Evolutionary conservation across 1,140 invertebrate genomes (phyloP), one percentile per base, ranked within the genome.

Genomic region (Drosophila trapezifrons): DNA sequence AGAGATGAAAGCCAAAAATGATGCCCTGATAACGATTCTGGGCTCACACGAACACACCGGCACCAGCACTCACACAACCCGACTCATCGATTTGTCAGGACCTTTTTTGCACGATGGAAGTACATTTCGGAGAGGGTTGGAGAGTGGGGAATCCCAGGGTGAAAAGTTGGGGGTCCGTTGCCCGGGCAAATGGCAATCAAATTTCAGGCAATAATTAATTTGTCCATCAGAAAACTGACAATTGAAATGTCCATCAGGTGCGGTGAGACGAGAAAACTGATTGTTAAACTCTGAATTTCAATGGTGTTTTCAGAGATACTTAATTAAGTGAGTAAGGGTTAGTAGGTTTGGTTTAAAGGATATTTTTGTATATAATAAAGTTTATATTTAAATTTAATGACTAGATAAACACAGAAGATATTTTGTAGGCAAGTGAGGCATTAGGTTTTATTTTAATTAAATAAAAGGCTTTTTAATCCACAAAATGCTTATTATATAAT

Each of bases 1-100:
- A 47, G 67, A 71, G 67, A 70, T 71, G 67, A 71, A 71, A 71
- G 51, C 67, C 67, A 71, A 58, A 71, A 71, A 71, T 71, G 51
- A 71, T 71, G 65, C 35, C 67, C 65, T 71, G 51, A 71, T 71
- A 71, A 71, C 52, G 65, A 40, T 70, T 57, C 20, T n/a, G 51
- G 47, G 49, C 65, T 32, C 27, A 67, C 65, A 64, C 66, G 46
- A n/a, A 69, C 32, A 38, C 32, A n/a, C n/a, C n/a, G n/a, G n/a
- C 20, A 12, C 22, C 54, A n/a, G 20, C 40, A n/a, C 42, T 17
- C 38, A 55, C 18, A 69, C 65, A 71, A 40, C 69, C 65, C 69
- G 37, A 71, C 51, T 71, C 69, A 71, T 71, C 69, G 69, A 71
- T 71, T 71, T 71, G 69, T 58, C 69, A 71, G 52, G 27, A 71